Percentiles rank a stretch among this genome's conserved stretches.
Evolutionary conservation across 2,113 vertebrate species (phyloP).

Genomic region (Labrus mixtus): DNA sequence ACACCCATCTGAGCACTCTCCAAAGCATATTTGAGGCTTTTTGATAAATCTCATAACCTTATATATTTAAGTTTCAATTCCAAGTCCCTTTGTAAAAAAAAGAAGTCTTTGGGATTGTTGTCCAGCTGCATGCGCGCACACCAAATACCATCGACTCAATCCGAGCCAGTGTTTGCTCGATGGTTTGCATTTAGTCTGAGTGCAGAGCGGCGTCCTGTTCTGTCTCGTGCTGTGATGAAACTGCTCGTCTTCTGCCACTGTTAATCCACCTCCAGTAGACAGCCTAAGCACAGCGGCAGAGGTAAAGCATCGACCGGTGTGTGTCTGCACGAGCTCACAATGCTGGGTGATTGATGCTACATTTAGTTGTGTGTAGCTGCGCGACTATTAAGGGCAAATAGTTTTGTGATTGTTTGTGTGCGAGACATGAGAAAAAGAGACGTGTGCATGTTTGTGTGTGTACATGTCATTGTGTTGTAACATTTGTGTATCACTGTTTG

Average conservation of each 20-base stretch:
- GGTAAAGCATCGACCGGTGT: conserved; percentile 56
- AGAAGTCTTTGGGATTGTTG: conserved; percentile 1
- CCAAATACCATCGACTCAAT: background rate
- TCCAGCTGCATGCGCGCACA: background rate
- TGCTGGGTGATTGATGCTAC: conserved; percentile 6
- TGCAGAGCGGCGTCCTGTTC: conserved; percentile 42
- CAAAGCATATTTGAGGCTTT: background rate
- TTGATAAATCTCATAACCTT: background rate
- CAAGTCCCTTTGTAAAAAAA: background rate
- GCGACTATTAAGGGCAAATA: background rate
- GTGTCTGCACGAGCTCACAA: conserved; percentile 11
- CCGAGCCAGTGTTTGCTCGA: conserved; percentile 8
- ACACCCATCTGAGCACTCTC: background rate
- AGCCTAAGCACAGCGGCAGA: conserved; percentile 57
- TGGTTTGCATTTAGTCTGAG: conserved; percentile 44
- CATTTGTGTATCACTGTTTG: no score
- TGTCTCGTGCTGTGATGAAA: conserved; percentile 53
- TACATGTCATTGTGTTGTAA: background rate
- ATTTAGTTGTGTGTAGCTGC: conserved; percentile 2
- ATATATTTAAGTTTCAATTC: conserved; percentile 2
- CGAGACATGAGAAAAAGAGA: background rate
- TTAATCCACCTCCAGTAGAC: conserved; percentile 72
- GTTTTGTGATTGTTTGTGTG: background rate
- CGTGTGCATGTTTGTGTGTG: background rate
- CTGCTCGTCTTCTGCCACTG: conserved; percentile 64